Evolutionary conservation across 2,797 vertebrate genomes (phyloP).

Genomic region (Antennarius maculatus): DNA sequence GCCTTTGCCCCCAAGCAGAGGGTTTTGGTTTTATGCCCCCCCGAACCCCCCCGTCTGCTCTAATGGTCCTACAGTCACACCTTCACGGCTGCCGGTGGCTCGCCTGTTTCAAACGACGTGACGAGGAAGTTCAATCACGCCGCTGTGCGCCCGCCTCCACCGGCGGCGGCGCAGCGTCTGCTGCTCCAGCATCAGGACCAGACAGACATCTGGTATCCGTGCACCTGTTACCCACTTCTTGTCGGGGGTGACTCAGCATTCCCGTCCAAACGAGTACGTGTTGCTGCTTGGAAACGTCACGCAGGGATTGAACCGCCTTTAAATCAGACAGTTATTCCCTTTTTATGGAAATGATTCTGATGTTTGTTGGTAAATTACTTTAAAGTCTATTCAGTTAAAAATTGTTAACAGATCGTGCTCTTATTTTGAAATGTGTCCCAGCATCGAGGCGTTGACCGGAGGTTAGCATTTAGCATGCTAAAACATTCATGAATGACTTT

Average conservation of each 20-base stretch:
- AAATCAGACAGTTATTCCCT: too few species aligned
- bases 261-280: background rate
- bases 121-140: slow-evolving; percentile 52
- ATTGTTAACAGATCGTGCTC: background rate
- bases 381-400: too few species aligned
- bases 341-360: too few species aligned
- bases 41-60: too few species aligned
- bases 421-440: slow-evolving; percentile 17
- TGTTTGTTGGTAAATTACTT: too few species aligned
- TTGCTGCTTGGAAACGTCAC: slow-evolving; percentile 1
- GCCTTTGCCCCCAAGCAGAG: slow-evolving; percentile 4
- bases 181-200: slow-evolving; percentile 47
- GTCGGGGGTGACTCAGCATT: slow-evolving; percentile 56
- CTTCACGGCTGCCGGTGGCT: slow-evolving; percentile 38
- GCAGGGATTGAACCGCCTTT: background rate
- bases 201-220: slow-evolving; percentile 61
- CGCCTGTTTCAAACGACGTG: slow-evolving; percentile 35
- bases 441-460: slow-evolving; percentile 10
- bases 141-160: slow-evolving; percentile 57
- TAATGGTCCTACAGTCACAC: slow-evolving; percentile 57
- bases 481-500: too few species aligned
- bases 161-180: slow-evolving; percentile 35
- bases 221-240: slow-evolving; percentile 55
- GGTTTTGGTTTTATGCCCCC: too few species aligned
- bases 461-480: slow-evolving; percentile 37